A percentile compares a stretch with the other conserved stretches of the same genome.
Conservation (phyloP, 2,113 vertebrate genomes). For the Anolis carolinensis region DNA sequence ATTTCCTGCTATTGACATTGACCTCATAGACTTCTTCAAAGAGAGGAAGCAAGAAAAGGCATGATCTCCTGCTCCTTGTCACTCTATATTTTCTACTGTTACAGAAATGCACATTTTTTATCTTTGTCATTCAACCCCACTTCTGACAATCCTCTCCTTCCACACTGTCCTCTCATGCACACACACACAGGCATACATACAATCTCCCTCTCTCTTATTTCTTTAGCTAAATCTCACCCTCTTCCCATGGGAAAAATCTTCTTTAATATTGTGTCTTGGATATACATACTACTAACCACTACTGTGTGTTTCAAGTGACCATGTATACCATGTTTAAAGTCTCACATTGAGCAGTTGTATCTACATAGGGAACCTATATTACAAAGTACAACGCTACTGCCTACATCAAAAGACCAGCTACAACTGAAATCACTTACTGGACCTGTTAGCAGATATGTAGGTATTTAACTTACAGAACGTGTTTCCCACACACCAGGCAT, state of each 20-base stretch:
- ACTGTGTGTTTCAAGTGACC: not conserved
- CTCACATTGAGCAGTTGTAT: not conserved
- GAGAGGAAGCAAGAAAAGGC: not conserved
- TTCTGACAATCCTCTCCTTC: not conserved
- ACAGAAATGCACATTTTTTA: not conserved
- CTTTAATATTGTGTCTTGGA: not conserved
- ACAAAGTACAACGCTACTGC: not conserved
- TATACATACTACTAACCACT: not conserved
- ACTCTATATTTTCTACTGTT: not conserved
- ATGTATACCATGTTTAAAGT: not conserved
- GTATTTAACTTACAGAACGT: not conserved
- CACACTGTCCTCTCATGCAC: not conserved
- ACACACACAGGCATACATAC: not conserved
- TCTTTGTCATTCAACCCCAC: not conserved
- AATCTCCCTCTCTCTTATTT: not conserved
- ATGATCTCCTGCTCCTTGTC: not conserved
- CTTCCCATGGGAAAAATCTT: not conserved
- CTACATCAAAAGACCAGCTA: not conserved
- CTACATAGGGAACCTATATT: not conserved
- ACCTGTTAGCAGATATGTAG: not conserved
- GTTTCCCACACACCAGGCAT: not conserved
- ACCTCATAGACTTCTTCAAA: not conserved
- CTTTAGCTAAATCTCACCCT: not conserved
- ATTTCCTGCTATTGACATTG: not conserved
- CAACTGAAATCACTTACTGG: not conserved